Evolutionary conservation across 1,140 invertebrate species (phyloP).

Genomic region (Ericerus pela): DNA sequence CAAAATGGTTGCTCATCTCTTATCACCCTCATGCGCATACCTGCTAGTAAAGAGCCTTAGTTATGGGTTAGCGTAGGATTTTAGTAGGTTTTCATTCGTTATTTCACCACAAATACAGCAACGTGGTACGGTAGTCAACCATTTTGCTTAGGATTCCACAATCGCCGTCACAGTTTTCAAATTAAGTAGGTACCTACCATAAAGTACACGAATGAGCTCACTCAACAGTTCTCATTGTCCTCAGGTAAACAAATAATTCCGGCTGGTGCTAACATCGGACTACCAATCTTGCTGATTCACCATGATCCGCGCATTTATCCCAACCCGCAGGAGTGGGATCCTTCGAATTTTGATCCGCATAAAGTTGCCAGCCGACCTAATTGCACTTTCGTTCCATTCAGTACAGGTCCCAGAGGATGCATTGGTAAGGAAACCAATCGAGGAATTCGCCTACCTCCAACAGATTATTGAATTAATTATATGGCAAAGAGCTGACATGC

Average conservation of each 20-base stretch:
- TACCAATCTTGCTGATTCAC: constrained; percentile 30
- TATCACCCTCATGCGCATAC: too few relatives aligned
- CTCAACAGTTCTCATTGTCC: too few relatives aligned
- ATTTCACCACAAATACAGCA: neutral
- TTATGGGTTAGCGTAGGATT: too few relatives aligned
- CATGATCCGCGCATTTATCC: constrained; percentile 35
- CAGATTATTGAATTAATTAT: neutral
- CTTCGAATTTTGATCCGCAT: constrained; percentile 39
- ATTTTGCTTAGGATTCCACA: too few relatives aligned
- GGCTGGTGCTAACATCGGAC: neutral
- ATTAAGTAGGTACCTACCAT: too few relatives aligned
- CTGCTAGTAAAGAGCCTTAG: too few relatives aligned
- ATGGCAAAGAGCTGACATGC: neutral
- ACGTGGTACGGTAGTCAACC: neutral
- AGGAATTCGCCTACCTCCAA: neutral
- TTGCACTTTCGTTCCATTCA: constrained; percentile 34
- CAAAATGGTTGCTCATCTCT: too few relatives aligned
- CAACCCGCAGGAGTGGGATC: constrained; percentile 39
- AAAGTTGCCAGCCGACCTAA: constrained; percentile 27
- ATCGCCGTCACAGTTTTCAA: too few relatives aligned
- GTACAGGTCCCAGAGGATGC: constrained; percentile 34
- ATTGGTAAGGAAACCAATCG: constrained; percentile 30
- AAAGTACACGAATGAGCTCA: too few relatives aligned
- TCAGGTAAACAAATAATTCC: constrained; percentile 1
- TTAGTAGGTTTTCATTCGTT: neutral